Percentiles rank a stretch among this genome's conserved stretches.
Conservation (phyloP, 2,113 vertebrate genomes). For the Camelus dromedarius region DNA sequence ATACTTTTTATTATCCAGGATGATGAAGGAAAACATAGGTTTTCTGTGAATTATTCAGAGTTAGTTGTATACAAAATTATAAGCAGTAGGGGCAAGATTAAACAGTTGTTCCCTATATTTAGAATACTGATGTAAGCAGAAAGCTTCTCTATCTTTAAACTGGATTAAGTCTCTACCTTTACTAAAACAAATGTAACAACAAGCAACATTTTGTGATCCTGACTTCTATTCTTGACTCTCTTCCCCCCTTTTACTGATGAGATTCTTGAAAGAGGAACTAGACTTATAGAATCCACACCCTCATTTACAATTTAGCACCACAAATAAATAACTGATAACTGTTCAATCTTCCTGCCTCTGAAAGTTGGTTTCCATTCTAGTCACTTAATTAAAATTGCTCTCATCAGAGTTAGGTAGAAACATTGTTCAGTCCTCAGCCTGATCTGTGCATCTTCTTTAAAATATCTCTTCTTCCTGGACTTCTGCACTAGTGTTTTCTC, state of each 20-base stretch:
- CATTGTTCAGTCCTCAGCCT: neutral
- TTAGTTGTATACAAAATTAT: neutral
- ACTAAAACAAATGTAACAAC: neutral
- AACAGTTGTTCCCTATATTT: neutral
- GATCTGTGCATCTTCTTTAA: neutral
- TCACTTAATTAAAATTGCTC: constrained; percentile 55
- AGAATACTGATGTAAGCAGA: neutral
- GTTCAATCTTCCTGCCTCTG: neutral
- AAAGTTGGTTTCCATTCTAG: neutral
- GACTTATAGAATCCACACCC: neutral
- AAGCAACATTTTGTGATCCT: neutral
- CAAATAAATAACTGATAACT: constrained; percentile 16
- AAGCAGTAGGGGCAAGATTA: neutral
- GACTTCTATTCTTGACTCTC: neutral
- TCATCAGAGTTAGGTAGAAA: constrained; percentile 34
- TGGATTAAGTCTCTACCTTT: neutral
- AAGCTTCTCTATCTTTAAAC: neutral
- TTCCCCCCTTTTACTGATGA: neutral
- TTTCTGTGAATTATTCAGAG: neutral
- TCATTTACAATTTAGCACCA: constrained; percentile 1
- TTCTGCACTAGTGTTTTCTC: neutral
- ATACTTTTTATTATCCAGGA: neutral
- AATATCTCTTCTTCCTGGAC: neutral
- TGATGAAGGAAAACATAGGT: neutral
- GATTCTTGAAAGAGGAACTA: neutral